Conservation (phyloP, 2,113 vertebrate genomes). For the Daphoenositta chrysoptera region DNA sequence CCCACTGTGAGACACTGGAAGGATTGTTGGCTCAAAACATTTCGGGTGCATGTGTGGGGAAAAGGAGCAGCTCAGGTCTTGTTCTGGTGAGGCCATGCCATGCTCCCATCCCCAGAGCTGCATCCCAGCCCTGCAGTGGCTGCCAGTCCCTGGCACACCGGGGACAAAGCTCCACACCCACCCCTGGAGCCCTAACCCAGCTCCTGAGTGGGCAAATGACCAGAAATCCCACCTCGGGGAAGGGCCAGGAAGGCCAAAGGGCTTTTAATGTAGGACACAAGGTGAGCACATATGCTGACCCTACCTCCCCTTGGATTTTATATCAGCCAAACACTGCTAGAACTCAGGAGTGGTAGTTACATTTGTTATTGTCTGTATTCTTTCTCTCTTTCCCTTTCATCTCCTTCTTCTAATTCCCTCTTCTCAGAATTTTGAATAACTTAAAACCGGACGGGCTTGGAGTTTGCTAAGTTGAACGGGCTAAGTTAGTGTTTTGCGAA, state of each 20-base stretch:
- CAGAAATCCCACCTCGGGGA: not conserved
- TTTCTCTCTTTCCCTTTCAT: not conserved
- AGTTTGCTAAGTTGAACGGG: not conserved
- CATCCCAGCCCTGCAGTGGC: not conserved
- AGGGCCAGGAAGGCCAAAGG: not conserved
- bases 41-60: accelerated
- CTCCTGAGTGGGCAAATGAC: not conserved
- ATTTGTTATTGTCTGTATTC: not conserved
- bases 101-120: not conserved
- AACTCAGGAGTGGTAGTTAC: too few relatives aligned
- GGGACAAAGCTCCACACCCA: not conserved
- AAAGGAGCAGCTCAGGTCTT: not conserved
- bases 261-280: not conserved
- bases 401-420: not conserved
- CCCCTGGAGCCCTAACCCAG: accelerated
- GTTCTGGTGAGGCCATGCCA: not conserved
- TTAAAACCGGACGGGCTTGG: not conserved
- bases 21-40: not conserved
- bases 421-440: not conserved
- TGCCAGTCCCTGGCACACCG: not conserved
- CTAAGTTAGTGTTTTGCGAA: not conserved
- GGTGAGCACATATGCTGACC: too few relatives aligned
- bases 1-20: not conserved
- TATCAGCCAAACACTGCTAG: not conserved
- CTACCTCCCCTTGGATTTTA: not conserved